phyloP scores from a whole-genome alignment of 2,797 vertebrate species.

The Halcyon leucocephala region DNA sequence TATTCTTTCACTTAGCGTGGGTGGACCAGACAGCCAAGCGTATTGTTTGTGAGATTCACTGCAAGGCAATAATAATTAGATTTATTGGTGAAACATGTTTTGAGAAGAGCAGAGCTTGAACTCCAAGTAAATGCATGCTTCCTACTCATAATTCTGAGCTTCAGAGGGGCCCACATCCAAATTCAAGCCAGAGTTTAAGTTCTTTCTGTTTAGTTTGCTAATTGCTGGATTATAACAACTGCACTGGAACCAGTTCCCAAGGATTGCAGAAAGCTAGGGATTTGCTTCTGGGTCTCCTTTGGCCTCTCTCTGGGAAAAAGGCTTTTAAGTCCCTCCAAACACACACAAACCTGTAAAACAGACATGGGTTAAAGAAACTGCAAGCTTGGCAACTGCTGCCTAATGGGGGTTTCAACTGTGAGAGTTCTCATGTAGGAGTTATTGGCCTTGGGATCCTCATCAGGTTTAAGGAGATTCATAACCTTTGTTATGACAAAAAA shows the following conservation, averaged over 20 bases:
- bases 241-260: background rate
- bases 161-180: background rate
- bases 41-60: slow-evolving; percentile 58
- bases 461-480: background rate
- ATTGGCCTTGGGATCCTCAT: background rate
- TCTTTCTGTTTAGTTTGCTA: background rate
- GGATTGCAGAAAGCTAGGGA: background rate
- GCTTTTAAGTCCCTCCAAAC: background rate
- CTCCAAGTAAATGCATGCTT: background rate
- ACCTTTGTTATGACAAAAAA: background rate
- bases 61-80: slow-evolving; percentile 63
- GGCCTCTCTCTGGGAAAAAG: background rate
- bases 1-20: slow-evolving; percentile 48
- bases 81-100: slow-evolving; percentile 50
- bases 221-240: background rate
- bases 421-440: background rate
- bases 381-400: background rate
- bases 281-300: background rate
- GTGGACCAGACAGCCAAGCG: slow-evolving; percentile 32
- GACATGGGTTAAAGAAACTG: background rate
- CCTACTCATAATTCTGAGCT: background rate
- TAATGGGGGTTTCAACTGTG: background rate
- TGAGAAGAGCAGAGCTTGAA: slow-evolving; percentile 20
- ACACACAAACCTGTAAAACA: background rate
- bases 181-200: background rate